Base-by-base conservation (phyloP, 1,140 invertebrate genomes). In the Bombus confusus region DNA sequence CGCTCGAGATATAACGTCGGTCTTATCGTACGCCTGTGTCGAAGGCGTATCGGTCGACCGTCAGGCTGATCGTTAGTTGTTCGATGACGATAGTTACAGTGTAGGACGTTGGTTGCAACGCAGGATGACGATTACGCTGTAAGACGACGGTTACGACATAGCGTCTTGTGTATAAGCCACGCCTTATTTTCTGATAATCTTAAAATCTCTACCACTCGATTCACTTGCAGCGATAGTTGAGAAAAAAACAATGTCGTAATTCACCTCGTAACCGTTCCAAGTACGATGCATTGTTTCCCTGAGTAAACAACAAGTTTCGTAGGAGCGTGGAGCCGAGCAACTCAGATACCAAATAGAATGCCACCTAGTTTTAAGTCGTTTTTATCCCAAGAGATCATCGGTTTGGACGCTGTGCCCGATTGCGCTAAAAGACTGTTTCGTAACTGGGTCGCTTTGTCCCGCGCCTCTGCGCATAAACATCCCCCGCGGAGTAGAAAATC, bases 321-420 rank as follows among this genome's bases (percentile, higher is more conserved):
- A 10, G 1, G 59, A 4, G 34, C 13, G n/a, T 34, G 25, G 28
- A 18, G n/a, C n/a, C 47, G 25, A 9, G 25, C 43, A 66, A 83
- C 41, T 66, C 18, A 52, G 47, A 5, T 52, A 31, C 13, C 31
- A 31, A 22, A 3, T 25, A 31, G 22, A 22, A 25, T 18, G 37
- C 34, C 59, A n/a, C 31, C 75, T 13, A 78, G 75, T 68, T 78
- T 52, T 34, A 22, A 78, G 43, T 39, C 43, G 62, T 84, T 79
- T 84, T 79, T 84, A 84, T 71, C 82, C 76, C 28, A 28, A 52
- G 52, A 59, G 82, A 84, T 78, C 66, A 79, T 84, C 76, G 66
- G 68, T 71, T 79, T 15, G 66, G 82, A 41, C 59, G 66, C 10
- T 39, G 28, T 66, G 13, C 25, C 43, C 76, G 66, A 85, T 84